These are phyloP conservation scores for Thaleichthys pacificus DNA, from an alignment of 2,797 vertebrate species.

Conservation along the genomic window DNA sequence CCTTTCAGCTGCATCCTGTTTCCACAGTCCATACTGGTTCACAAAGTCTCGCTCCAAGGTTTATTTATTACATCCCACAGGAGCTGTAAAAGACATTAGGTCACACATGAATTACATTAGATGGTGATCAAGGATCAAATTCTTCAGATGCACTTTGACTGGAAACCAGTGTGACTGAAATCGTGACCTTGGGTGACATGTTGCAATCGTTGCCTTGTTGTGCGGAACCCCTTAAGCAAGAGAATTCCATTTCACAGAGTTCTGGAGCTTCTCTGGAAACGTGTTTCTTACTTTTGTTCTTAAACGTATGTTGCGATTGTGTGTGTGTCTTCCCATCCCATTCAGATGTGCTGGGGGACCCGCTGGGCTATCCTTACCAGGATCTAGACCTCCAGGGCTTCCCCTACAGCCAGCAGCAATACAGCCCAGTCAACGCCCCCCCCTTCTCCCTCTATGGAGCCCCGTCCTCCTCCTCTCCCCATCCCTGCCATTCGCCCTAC, in stretches of 20 bases:
- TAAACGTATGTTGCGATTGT: constrained; percentile 15
- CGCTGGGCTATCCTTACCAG: constrained; percentile 83
- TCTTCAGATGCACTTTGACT: constrained; percentile 44
- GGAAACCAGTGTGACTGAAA: constrained; percentile 8
- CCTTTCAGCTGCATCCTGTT: constrained; percentile 80
- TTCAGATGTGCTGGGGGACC: constrained; percentile 87
- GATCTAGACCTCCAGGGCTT: constrained; percentile 83
- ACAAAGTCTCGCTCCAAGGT: constrained; percentile 50
- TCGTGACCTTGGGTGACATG: constrained; percentile 7
- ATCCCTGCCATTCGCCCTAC: constrained; percentile 75
- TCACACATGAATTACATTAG: constrained; percentile 56
- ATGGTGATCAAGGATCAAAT: constrained; percentile 37
- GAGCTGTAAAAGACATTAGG: constrained; percentile 52
- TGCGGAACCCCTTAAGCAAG: neutral
- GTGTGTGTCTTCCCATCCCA: neutral
- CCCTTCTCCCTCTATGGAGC: constrained; percentile 80
- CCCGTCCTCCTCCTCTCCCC: constrained; percentile 67
- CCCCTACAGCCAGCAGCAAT: constrained; percentile 83
- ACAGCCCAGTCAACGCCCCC: constrained; percentile 70
- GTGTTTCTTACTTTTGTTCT: neutral
- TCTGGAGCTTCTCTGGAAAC: no score
- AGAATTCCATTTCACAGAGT: no score
- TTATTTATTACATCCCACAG: constrained; percentile 60
- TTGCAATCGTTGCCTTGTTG: neutral
- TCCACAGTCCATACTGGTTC: constrained; percentile 54